Evolutionary conservation across 2,888 invertebrate genomes (phyloP).

Genomic region (Mycalesis mineus): DNA sequence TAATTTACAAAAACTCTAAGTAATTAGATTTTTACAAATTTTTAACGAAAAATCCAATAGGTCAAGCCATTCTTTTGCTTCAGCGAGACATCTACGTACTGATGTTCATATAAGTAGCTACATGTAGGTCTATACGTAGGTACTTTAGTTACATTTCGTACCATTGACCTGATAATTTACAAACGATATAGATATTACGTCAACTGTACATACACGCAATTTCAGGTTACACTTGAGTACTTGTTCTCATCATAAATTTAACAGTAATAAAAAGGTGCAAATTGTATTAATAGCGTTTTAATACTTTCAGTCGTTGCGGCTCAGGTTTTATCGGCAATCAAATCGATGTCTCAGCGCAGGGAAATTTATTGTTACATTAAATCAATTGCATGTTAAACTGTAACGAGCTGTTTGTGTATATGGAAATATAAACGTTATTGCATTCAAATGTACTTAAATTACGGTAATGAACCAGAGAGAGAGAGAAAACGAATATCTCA

Average conservation of each 20-base stretch:
- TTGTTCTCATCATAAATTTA: slow-evolving; percentile 34
- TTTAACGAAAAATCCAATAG: no score
- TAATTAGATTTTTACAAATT: no score
- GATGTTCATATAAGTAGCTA: no score
- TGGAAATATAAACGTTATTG: neutral
- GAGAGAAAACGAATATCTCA: no score
- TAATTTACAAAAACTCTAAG: no score
- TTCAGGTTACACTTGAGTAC: slow-evolving; percentile 32
- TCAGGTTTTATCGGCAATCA: slow-evolving; percentile 59
- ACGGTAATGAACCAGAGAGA: no score
- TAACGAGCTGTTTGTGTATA: slow-evolving; percentile 3
- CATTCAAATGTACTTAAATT: neutral
- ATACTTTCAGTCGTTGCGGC: slow-evolving; percentile 47
- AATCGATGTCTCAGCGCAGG: slow-evolving; percentile 42
- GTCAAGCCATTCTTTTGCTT: no score
- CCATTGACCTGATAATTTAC: no score
- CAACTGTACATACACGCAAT: slow-evolving; percentile 23
- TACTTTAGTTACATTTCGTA: no score
- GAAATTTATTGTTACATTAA: slow-evolving; percentile 50
- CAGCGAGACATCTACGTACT: no score
- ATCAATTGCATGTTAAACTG: slow-evolving; percentile 35
- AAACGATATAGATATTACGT: no score
- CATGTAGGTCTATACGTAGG: no score
- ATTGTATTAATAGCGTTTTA: slow-evolving; percentile 59
- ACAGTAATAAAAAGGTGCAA: slow-evolving; percentile 53